Evolutionary conservation across 2,888 invertebrate species (phyloP).

Genomic region (Argyresthia albistria): DNA sequence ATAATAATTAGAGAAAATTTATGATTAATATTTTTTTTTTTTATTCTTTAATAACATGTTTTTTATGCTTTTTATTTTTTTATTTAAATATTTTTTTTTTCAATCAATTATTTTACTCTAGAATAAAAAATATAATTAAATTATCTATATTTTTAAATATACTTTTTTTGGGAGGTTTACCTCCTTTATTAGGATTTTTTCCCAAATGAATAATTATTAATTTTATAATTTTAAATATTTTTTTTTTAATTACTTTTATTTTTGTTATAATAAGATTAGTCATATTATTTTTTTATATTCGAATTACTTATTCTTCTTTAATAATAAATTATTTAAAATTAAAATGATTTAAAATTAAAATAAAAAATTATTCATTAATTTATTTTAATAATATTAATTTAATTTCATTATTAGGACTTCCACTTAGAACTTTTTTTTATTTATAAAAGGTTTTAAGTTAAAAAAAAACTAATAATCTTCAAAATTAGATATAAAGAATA

Average conservation of each 20-base stretch:
- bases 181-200: slow-evolving; percentile 74
- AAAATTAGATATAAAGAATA: slow-evolving; percentile 72
- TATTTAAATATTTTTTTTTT: slow-evolving; percentile 58
- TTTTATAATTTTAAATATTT: slow-evolving; percentile 51
- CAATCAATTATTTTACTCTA: slow-evolving; percentile 61
- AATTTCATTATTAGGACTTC: slow-evolving; percentile 34
- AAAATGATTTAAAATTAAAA: slow-evolving; percentile 50
- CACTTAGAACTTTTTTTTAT: slow-evolving; percentile 39
- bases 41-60: slow-evolving; percentile 54
- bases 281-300: slow-evolving; percentile 70
- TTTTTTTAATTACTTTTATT: slow-evolving; percentile 47
- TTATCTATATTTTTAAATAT: slow-evolving; percentile 65
- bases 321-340: slow-evolving; percentile 59
- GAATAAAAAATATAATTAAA: slow-evolving; percentile 53
- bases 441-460: slow-evolving; percentile 73
- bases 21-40: slow-evolving; percentile 54
- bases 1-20: slow-evolving; percentile 55
- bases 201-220: slow-evolving; percentile 75
- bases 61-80: slow-evolving; percentile 57
- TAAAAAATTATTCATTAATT: slow-evolving; percentile 38
- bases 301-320: slow-evolving; percentile 58
- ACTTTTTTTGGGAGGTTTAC: slow-evolving; percentile 71
- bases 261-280: slow-evolving; percentile 68
- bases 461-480: slow-evolving; percentile 76
- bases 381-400: slow-evolving; percentile 28